Percentiles rank a stretch among this genome's conserved stretches.
phyloP scores from a whole-genome alignment of 2,888 invertebrate species.

The Plagodis pulveraria region DNA sequence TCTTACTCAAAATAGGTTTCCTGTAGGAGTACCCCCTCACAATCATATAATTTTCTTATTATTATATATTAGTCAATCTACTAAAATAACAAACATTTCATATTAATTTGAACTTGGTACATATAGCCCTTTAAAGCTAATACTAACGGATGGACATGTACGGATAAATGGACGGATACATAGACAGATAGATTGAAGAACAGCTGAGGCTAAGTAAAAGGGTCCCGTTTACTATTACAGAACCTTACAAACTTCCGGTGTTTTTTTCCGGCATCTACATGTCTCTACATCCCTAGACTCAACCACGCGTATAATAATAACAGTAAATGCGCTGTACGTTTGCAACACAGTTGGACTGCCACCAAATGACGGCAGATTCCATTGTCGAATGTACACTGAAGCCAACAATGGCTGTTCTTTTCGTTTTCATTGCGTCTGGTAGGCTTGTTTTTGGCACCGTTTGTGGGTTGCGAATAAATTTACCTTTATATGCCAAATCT shows the following conservation, averaged over 20 bases:
- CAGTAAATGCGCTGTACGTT: conserved; percentile 21
- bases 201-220: too few species aligned
- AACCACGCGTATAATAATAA: conserved; percentile 27
- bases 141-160: too few species aligned
- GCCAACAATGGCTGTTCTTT: conserved; percentile 12
- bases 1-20: too few species aligned
- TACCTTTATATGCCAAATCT: conserved; percentile 1
- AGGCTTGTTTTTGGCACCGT: conserved; percentile 8
- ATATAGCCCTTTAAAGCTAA: too few species aligned
- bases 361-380: conserved; percentile 31
- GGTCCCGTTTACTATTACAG: too few species aligned
- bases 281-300: conserved; percentile 4
- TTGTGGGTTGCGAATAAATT: neutral
- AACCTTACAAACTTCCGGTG: neutral
- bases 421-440: conserved; percentile 8
- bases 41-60: too few species aligned
- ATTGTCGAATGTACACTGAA: conserved; percentile 17
- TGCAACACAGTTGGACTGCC: conserved; percentile 31
- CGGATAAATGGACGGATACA: too few species aligned
- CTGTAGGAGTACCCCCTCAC: too few species aligned
- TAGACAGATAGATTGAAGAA: too few species aligned
- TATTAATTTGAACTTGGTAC: too few species aligned
- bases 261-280: neutral
- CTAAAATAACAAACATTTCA: too few species aligned
- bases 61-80: too few species aligned